Percentiles rank a stretch among this genome's conserved stretches.
phyloP scores from a whole-genome alignment of 2,888 invertebrate species.

The Orchestes rusci region DNA sequence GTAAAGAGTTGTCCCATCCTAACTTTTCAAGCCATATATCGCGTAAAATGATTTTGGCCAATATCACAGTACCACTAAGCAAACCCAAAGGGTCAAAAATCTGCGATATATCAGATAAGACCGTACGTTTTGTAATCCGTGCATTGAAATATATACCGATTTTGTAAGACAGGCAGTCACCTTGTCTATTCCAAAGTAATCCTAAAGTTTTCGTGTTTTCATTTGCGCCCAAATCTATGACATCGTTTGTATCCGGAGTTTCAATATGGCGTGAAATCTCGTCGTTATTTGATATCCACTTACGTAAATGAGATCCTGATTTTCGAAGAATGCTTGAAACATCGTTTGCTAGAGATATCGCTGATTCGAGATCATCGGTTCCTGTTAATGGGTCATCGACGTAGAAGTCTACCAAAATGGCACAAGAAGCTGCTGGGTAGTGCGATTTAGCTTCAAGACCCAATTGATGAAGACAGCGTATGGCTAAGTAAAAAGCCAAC shows the following conservation, averaged over 20 bases:
- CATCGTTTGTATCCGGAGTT: too few species aligned
- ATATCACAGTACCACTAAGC: constrained; percentile 21
- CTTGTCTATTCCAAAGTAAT: constrained; percentile 2
- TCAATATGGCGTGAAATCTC: too few species aligned
- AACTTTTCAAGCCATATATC: constrained; percentile 18
- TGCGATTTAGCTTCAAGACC: constrained; percentile 2
- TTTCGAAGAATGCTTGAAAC: constrained; percentile 1
- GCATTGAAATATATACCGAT: not conserved
- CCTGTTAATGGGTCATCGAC: constrained; percentile 5
- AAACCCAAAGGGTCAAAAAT: constrained; percentile 26
- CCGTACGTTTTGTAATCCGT: constrained; percentile 2
- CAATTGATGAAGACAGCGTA: constrained; percentile 5
- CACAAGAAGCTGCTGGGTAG: not conserved
- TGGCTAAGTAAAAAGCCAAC: constrained; percentile 2
- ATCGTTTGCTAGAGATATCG: constrained; percentile 4
- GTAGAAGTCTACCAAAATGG: constrained; percentile 5
- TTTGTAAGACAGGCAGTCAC: not conserved
- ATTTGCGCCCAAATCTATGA: not conserved
- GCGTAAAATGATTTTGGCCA: constrained; percentile 23
- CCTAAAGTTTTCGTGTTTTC: constrained; percentile 6
- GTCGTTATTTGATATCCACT: too few species aligned
- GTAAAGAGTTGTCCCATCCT: constrained; percentile 17
- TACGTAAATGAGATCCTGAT: constrained; percentile 8
- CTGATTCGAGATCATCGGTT: not conserved
- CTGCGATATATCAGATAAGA: constrained; percentile 7